Conservation (phyloP, 1,140 invertebrate genomes). For the Melitaea cinxia region DNA sequence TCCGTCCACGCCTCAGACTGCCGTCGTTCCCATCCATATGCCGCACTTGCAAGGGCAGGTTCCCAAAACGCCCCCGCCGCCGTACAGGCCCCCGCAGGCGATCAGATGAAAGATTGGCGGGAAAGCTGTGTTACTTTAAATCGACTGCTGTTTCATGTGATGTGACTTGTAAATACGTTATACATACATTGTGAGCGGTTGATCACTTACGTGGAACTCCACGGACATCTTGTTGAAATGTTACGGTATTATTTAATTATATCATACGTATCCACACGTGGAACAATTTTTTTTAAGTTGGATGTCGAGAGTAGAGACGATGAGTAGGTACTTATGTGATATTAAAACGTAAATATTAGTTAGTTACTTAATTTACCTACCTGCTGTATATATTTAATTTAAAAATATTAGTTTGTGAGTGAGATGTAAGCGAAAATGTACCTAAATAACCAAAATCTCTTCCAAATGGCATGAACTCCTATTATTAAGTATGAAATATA, state of each 20-base stretch:
- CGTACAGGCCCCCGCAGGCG: conserved; percentile 72
- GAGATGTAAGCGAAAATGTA: conserved; percentile 36
- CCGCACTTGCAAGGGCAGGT: conserved; percentile 45
- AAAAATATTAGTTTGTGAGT: conserved; percentile 27
- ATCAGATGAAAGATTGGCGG: conserved; percentile 74
- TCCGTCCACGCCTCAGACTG: conserved; percentile 19
- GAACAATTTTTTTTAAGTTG: conserved; percentile 57
- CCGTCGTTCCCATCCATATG: conserved; percentile 56
- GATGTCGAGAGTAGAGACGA: conserved; percentile 58
- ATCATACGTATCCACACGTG: conserved; percentile 64
- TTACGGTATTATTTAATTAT: conserved; percentile 66
- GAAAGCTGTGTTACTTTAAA: conserved; percentile 63
- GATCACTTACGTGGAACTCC: conserved; percentile 31
- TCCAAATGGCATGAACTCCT: conserved; percentile 42
- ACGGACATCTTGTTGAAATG: conserved; percentile 46
- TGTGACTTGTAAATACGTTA: conserved; percentile 57
- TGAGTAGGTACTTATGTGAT: conserved; percentile 77
- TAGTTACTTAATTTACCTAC: conserved; percentile 69
- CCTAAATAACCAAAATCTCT: conserved; percentile 44
- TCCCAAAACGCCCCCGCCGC: conserved; percentile 78
- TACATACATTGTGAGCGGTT: conserved; percentile 27
- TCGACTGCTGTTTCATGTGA: conserved; percentile 77
- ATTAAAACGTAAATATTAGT: conserved; percentile 67
- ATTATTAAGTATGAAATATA: conserved; percentile 14
- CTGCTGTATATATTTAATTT: conserved; percentile 67